A percentile compares a stretch with the other conserved stretches of the same genome.
phyloP scores from a whole-genome alignment of 2,113 vertebrate species.

The Amblyornis subalaris region DNA sequence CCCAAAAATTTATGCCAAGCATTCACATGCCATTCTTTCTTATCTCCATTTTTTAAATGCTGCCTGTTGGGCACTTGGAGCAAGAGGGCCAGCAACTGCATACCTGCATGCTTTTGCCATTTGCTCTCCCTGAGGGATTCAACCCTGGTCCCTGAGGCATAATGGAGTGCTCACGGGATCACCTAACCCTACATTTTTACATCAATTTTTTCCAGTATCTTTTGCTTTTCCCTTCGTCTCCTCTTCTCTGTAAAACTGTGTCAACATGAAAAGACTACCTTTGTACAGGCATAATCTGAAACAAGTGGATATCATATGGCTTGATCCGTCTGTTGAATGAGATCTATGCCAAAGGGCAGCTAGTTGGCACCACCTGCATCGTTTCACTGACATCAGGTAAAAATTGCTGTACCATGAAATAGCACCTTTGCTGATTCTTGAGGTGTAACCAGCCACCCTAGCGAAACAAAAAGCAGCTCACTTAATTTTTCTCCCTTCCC shows the following conservation, averaged over 20 bases:
- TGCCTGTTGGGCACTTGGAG: neutral
- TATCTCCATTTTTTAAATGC: neutral
- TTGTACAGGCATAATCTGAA: neutral
- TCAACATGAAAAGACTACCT: neutral
- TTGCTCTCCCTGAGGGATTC: neutral
- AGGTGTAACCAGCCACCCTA: neutral
- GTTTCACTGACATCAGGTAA: neutral
- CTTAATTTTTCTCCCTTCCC: neutral
- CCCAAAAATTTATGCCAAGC: rapidly evolving
- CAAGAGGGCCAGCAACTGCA: neutral
- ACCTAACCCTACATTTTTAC: neutral
- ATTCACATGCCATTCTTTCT: neutral
- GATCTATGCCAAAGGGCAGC: neutral
- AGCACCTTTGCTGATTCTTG: neutral
- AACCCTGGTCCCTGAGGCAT: neutral
- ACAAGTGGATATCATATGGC: neutral
- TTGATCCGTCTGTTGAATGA: neutral
- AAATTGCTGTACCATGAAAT: neutral
- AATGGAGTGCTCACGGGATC: neutral
- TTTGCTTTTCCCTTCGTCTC: neutral
- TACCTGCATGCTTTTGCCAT: neutral
- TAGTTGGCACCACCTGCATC: neutral
- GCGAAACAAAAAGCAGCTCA: neutral
- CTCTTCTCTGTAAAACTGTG: neutral
- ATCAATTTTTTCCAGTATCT: neutral